Conservation (phyloP, 2,797 vertebrate species). For the Anguilla anguilla region DNA sequence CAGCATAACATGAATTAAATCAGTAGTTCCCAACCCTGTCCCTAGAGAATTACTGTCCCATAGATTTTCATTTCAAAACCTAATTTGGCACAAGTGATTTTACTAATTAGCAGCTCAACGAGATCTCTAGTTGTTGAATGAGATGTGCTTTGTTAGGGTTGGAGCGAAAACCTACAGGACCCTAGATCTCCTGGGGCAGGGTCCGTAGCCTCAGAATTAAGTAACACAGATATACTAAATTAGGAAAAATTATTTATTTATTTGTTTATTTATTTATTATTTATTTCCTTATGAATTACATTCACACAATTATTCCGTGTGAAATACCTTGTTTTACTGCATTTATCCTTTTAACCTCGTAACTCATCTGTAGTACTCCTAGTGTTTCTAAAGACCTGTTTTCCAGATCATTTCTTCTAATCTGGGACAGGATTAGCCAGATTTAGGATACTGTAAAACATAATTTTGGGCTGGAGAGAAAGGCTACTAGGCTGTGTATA, state of each 20-base stretch:
- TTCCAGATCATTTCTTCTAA: slow-evolving; percentile 5
- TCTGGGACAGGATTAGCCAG: neutral
- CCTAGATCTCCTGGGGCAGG: too few species aligned
- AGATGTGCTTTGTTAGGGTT: too few species aligned
- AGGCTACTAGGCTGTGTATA: neutral
- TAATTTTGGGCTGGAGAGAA: neutral
- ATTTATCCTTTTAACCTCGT: slow-evolving; percentile 34
- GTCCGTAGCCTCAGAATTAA: neutral
- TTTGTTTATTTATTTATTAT: slow-evolving; percentile 32
- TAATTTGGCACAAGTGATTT: too few species aligned
- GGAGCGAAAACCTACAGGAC: too few species aligned
- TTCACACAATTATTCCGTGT: slow-evolving; percentile 48
- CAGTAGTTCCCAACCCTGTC: too few species aligned
- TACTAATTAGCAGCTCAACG: too few species aligned
- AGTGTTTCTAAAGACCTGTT: neutral
- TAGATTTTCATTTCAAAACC: too few species aligned
- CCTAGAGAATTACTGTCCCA: too few species aligned
- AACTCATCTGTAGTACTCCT: neutral
- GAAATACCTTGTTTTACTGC: slow-evolving; percentile 41
- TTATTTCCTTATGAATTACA: slow-evolving; percentile 27
- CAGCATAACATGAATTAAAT: too few species aligned
- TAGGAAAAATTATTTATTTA: slow-evolving; percentile 37
- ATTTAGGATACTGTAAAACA: neutral
- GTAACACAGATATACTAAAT: neutral
- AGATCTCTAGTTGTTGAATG: too few species aligned